These are phyloP conservation scores for Leptobrachium ailaonicum DNA, from an alignment of 2,113 vertebrate species.

Conservation along the genomic window DNA sequence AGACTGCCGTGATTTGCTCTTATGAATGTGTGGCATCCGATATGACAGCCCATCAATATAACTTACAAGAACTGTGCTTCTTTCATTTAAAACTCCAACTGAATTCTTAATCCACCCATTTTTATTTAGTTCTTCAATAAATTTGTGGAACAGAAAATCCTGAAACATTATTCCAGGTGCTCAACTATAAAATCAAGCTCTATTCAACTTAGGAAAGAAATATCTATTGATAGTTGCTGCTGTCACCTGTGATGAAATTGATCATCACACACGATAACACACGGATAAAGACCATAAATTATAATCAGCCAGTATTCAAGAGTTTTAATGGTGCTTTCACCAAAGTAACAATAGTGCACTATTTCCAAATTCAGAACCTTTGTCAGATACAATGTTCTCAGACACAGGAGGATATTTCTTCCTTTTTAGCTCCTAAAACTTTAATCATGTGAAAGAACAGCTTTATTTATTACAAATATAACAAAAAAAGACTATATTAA, in stretches of 20 bases:
- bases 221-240: constrained; percentile 48
- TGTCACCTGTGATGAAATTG: constrained; percentile 49
- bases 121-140: constrained; percentile 33
- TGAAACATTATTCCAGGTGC: constrained; percentile 48
- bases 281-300: constrained; percentile 48
- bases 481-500: not conserved
- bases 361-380: constrained; percentile 42
- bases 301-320: constrained; percentile 49
- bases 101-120: constrained; percentile 15
- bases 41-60: constrained; percentile 17
- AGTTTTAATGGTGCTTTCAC: constrained; percentile 47
- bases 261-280: constrained; percentile 42
- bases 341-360: constrained; percentile 36
- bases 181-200: constrained; percentile 45
- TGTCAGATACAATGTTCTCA: constrained; percentile 27
- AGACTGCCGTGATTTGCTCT: not conserved
- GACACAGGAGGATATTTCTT: constrained; percentile 17
- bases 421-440: constrained; percentile 2
- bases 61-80: constrained; percentile 14
- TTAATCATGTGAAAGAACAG: not conserved
- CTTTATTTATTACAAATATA: not conserved
- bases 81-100: constrained; percentile 32
- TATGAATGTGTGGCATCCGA: not conserved
- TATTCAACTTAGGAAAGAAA: constrained; percentile 46
- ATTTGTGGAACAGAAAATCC: constrained; percentile 28